phyloP scores from a whole-genome alignment of 2,113 vertebrate genomes.

The Rhynchomys soricoides region DNA sequence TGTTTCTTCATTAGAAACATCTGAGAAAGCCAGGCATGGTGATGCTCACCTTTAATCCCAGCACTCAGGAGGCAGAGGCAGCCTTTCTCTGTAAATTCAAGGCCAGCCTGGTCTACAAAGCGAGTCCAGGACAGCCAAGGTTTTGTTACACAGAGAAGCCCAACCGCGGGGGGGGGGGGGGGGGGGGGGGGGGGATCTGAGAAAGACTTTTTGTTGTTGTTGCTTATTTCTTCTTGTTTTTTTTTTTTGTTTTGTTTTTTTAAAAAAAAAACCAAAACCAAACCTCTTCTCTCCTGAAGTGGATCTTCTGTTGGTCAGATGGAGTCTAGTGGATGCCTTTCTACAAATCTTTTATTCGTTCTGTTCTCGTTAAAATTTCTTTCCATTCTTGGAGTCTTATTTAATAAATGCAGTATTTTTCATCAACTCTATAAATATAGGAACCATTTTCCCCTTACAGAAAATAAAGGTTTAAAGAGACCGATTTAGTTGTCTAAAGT shows the following conservation, averaged over 20 bases:
- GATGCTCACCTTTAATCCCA: no score
- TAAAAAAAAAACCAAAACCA: no score
- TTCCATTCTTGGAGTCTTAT: neutral
- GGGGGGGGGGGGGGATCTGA: no score
- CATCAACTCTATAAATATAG: neutral
- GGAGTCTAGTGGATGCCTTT: neutral
- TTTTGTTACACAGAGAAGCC: no score
- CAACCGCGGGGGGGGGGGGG: no score
- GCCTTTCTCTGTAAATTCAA: no score
- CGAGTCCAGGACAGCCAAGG: no score
- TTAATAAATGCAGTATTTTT: neutral
- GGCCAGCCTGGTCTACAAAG: no score
- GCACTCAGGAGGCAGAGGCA: no score
- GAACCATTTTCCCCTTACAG: neutral
- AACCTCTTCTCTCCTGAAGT: neutral
- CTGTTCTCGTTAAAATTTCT: neutral
- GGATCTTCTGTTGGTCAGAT: neutral
- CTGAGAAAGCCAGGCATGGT: neutral
- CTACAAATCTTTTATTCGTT: neutral
- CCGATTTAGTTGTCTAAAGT: neutral
- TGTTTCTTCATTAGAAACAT: neutral
- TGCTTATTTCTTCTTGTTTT: neutral
- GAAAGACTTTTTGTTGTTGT: no score
- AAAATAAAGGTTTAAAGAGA: neutral
- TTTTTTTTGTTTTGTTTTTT: neutral